Evolutionary conservation across 2,113 vertebrate species (phyloP).

Genomic region (Halcyon senegalensis): DNA sequence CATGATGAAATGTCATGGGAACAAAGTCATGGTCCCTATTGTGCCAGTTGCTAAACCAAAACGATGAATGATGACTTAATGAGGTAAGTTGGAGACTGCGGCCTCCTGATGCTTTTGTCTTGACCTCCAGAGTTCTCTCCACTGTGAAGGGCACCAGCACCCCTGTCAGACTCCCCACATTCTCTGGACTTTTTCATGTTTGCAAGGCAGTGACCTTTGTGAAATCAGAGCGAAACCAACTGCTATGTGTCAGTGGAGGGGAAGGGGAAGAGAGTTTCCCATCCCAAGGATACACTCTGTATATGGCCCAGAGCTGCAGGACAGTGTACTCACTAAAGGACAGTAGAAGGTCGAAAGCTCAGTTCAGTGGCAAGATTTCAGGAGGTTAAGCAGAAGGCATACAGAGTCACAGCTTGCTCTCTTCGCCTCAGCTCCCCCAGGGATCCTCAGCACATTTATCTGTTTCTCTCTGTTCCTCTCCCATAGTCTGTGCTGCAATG

Average conservation of each 20-base stretch:
- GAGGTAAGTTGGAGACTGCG: background rate
- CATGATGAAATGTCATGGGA: background rate
- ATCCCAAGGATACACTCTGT: accelerated
- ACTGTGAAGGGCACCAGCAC: background rate
- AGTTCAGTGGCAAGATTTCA: background rate
- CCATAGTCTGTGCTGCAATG: background rate
- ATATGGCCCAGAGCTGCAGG: background rate
- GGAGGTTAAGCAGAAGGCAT: background rate
- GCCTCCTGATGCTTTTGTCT: background rate
- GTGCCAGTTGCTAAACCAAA: background rate
- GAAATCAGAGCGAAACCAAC: background rate
- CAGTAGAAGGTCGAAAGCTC: accelerated
- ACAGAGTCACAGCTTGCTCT: background rate
- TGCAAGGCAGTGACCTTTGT: background rate
- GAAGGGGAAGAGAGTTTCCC: background rate
- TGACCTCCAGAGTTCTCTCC: background rate
- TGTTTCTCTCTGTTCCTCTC: background rate
- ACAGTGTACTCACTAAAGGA: background rate
- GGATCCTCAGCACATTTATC: background rate
- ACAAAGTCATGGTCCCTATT: background rate
- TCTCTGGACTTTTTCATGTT: background rate
- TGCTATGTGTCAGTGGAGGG: accelerated
- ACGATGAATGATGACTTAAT: background rate
- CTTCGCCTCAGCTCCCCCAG: accelerated
- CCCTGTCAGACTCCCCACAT: accelerated